Percentiles rank a stretch among this genome's conserved stretches.
Evolutionary conservation across 2,113 vertebrate species (phyloP).

Genomic region (Actenoides hombroni): DNA sequence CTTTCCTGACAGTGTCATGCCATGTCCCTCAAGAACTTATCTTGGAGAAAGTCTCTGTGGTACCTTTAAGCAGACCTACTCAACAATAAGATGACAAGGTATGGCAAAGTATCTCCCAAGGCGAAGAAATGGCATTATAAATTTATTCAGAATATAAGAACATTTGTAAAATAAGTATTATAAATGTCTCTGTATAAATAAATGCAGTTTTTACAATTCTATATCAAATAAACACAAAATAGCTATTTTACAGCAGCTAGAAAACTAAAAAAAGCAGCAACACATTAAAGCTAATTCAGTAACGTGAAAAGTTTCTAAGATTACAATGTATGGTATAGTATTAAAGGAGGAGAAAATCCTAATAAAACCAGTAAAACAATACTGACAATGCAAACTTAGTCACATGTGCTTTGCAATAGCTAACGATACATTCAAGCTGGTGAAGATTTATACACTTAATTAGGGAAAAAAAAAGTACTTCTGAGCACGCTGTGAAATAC

Average conservation of each 20-base stretch:
- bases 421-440: slow-evolving; percentile 70
- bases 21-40: background rate
- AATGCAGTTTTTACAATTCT: slow-evolving; percentile 80
- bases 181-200: slow-evolving; percentile 90
- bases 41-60: background rate
- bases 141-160: slow-evolving; percentile 88
- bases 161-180: slow-evolving; percentile 85
- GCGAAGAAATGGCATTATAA: slow-evolving; percentile 72
- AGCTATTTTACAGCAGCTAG: slow-evolving; percentile 78
- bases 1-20: background rate
- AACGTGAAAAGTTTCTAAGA: slow-evolving; percentile 18
- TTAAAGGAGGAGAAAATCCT: slow-evolving; percentile 28
- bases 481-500: slow-evolving; percentile 37
- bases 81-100: background rate
- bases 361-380: slow-evolving; percentile 55
- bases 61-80: background rate
- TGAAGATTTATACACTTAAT: slow-evolving; percentile 8
- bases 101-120: background rate
- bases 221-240: slow-evolving; percentile 78
- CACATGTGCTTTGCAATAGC: slow-evolving; percentile 63
- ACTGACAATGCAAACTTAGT: slow-evolving; percentile 58
- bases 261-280: slow-evolving; percentile 65
- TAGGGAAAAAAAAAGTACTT: slow-evolving; percentile 39
- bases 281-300: slow-evolving; percentile 45
- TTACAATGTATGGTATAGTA: slow-evolving; percentile 40